phyloP scores from a whole-genome alignment of 2,888 invertebrate species.

The Meghimatium bilineatum region DNA sequence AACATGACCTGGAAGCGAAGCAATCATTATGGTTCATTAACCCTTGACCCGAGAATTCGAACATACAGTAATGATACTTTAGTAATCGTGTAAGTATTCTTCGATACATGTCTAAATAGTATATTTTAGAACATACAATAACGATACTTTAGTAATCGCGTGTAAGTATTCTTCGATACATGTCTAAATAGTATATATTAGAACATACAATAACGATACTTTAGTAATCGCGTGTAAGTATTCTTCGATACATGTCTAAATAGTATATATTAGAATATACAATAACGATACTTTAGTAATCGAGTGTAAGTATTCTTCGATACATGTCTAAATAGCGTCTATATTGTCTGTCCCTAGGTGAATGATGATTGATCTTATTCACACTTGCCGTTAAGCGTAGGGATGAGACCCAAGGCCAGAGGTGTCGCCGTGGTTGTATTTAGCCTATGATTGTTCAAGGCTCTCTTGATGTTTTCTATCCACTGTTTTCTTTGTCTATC shows the following conservation, averaged over 20 bases:
- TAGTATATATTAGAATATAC: conserved; percentile 49
- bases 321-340: no score
- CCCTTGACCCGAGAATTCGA: conserved; percentile 60
- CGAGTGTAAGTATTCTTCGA: not conserved
- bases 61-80: conserved; percentile 47
- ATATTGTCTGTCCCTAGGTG: no score
- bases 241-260: not conserved
- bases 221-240: conserved; percentile 8
- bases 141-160: conserved; percentile 33
- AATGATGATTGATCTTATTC: no score
- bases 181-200: conserved; percentile 27
- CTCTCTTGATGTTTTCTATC: no score
- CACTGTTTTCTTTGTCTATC: no score
- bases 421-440: no score
- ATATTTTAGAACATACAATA: conserved; percentile 51
- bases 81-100: conserved; percentile 2
- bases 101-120: not conserved
- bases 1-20: conserved; percentile 75
- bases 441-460: no score
- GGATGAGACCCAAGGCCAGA: no score
- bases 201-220: conserved; percentile 47
- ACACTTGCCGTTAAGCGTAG: no score
- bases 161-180: not conserved
- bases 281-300: conserved; percentile 36
- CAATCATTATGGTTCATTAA: conserved; percentile 51